Evolutionary conservation across 2,797 vertebrate genomes (phyloP).

Genomic region (Neosalanx taihuensis): DNA sequence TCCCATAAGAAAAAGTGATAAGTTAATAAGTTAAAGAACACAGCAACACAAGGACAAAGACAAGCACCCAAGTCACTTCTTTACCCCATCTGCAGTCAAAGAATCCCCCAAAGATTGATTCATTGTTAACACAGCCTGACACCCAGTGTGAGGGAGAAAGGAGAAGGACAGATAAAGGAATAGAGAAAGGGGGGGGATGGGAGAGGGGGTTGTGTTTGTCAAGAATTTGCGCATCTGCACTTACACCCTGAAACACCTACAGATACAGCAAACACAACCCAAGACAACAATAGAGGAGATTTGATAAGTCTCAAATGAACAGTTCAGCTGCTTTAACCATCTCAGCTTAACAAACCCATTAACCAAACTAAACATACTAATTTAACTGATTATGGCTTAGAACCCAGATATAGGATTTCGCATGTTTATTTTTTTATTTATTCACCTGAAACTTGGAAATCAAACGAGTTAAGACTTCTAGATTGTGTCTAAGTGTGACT

Average conservation of each 20-base stretch:
- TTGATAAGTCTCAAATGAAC: background rate
- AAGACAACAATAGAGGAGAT: background rate
- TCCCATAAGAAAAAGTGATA: constrained; percentile 70
- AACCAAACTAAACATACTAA: background rate
- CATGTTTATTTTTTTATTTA: background rate
- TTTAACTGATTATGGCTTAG: background rate
- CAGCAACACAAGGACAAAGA: constrained; percentile 68
- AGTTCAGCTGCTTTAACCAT: background rate
- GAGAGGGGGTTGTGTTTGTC: constrained; percentile 66
- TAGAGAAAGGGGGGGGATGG: constrained; percentile 49
- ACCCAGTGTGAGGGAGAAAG: constrained; percentile 74
- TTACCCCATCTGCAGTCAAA: constrained; percentile 81
- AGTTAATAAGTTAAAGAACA: constrained; percentile 79
- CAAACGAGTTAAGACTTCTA: background rate
- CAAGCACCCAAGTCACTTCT: constrained; percentile 70
- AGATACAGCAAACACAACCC: constrained; percentile 54
- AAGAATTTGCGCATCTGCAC: constrained; percentile 75
- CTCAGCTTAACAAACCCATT: background rate
- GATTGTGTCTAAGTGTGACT: too few species aligned
- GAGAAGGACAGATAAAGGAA: constrained; percentile 63
- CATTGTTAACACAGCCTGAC: constrained; percentile 82
- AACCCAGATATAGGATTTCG: background rate
- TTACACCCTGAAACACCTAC: constrained; percentile 57
- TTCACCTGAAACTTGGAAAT: background rate
- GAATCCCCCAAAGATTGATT: constrained; percentile 81